These are phyloP conservation scores for Thunnus maccoyii DNA, from an alignment of 2,113 vertebrate genomes.

Conservation along the genomic window DNA sequence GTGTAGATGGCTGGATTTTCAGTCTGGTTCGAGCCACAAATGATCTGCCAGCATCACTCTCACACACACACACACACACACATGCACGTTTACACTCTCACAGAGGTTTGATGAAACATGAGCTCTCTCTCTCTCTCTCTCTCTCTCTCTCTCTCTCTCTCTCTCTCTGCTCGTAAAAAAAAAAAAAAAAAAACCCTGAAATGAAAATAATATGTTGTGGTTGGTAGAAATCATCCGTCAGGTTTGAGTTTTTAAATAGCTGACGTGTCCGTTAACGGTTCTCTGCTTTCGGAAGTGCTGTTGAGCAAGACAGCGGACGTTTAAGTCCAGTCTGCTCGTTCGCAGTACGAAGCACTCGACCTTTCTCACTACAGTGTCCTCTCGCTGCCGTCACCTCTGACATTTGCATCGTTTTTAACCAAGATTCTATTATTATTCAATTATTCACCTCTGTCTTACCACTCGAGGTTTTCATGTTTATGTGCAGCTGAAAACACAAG, in stretches of 20 bases:
- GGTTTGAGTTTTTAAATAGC: slow-evolving; percentile 29
- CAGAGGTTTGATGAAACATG: slow-evolving; percentile 37
- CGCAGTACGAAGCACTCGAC: no score
- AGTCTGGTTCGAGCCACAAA: slow-evolving; percentile 55
- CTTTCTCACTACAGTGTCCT: no score
- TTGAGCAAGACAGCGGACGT: background rate
- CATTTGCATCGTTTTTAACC: no score
- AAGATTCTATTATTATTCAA: no score
- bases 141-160: no score
- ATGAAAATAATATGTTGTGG: slow-evolving; percentile 26
- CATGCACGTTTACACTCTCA: slow-evolving; percentile 11
- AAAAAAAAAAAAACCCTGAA: background rate
- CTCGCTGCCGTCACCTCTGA: no score
- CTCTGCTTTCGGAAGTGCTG: background rate
- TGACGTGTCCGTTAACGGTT: slow-evolving; percentile 16
- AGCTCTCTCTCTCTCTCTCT: background rate
- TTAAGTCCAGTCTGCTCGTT: no score
- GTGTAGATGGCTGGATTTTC: slow-evolving; percentile 51
- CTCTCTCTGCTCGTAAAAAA: slow-evolving; percentile 11
- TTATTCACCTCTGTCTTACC: no score
- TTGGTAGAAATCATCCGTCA: slow-evolving; percentile 4
- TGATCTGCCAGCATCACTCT: slow-evolving; percentile 38
- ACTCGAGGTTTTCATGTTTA: no score
- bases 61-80: slow-evolving; percentile 10
- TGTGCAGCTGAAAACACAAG: no score